Evolutionary conservation across 1,140 invertebrate genomes (phyloP), one percentile per base, ranked within the genome.

Genomic region (Arion vulgaris): DNA sequence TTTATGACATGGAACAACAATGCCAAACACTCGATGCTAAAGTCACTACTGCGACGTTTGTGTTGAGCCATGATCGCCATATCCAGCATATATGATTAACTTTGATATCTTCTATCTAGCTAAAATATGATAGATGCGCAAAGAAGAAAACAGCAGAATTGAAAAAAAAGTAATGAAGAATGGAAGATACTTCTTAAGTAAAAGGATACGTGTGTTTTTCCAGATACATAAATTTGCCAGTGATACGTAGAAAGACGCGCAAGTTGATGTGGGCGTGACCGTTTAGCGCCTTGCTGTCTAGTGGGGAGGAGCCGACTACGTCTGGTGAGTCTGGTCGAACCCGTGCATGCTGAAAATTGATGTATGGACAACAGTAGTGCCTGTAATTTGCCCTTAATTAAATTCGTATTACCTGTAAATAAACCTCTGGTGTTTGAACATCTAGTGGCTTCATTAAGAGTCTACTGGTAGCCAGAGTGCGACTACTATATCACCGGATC

Each of bases 341-440:
- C 28, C n/a, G 17, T n/a, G 62, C 62, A 7, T 23, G 17, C 62
- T 28, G 17, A 32, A 5, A 28, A 32, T 32, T 66, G 62, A 66
- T 66, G 4, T 7, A 66, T n/a, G 57, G 4, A n/a, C 62, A 17
- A 7, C 28, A 32, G 62, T 34, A 17, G 62, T 32, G 62, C n/a
- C 62, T 66, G 62, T 66, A 66, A 66, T 66, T 66, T 32, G 62
- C 19, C 62, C 62, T 32, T 66, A 66, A 66, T 32, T 66, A 66
- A 66, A 66, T 9, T 66, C n/a, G 28, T 28, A 66, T 28, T 34
- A 7, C 2, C 28, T 66, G n/a, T 32, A 32, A 32, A 66, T 28
- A 32, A 32, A 32, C 28, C n/a, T 28, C 19, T 66, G 4, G n/a
- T 23, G 7, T 66, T 32, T 28, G 62, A 66, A 66, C 26, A 32